phyloP scores from a whole-genome alignment of 1,140 invertebrate species.

The Zaprionus gabonicus region DNA sequence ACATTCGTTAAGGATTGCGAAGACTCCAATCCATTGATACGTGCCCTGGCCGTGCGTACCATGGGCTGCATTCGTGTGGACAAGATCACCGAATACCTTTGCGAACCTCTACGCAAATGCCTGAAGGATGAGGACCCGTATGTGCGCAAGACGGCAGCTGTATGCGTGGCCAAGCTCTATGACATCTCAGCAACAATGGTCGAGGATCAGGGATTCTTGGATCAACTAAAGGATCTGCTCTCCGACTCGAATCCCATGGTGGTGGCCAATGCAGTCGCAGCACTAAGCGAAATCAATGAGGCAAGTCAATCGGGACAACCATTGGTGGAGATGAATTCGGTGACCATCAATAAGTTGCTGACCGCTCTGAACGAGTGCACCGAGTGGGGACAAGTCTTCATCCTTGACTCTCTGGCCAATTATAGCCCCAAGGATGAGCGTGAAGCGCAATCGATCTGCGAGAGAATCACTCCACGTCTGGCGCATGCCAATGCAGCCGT shows the following conservation, averaged over 20 bases:
- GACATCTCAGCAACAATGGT: conserved; percentile 98
- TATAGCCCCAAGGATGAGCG: conserved; percentile 98
- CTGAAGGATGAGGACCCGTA: conserved; percentile 99
- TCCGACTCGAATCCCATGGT: conserved; percentile 99
- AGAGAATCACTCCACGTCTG: conserved; percentile 98
- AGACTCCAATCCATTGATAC: conserved; percentile 99
- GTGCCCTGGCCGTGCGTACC: conserved; percentile 98
- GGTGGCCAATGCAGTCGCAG: conserved; percentile 99
- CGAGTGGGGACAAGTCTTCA: conserved; percentile 99
- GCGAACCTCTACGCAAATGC: conserved; percentile 99
- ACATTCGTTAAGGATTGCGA: conserved; percentile 99
- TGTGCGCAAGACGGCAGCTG: conserved; percentile 99
- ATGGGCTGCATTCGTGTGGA: conserved; percentile 99
- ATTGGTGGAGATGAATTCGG: conserved; percentile 97
- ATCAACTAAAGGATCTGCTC: conserved; percentile 97
- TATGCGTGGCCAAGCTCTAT: conserved; percentile 99
- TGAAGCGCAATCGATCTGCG: conserved; percentile 99
- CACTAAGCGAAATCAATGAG: conserved; percentile 99
- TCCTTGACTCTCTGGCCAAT: conserved; percentile 98
- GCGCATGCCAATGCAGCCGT: conserved; percentile 99
- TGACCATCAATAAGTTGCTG: conserved; percentile 98
- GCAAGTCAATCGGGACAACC: conserved; percentile 96
- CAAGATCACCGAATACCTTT: conserved; percentile 99
- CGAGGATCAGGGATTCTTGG: conserved; percentile 95
- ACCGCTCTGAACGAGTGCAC: conserved; percentile 99